Conservation (phyloP, 1,140 invertebrate genomes). For the Sminthurinus signatus region DNA sequence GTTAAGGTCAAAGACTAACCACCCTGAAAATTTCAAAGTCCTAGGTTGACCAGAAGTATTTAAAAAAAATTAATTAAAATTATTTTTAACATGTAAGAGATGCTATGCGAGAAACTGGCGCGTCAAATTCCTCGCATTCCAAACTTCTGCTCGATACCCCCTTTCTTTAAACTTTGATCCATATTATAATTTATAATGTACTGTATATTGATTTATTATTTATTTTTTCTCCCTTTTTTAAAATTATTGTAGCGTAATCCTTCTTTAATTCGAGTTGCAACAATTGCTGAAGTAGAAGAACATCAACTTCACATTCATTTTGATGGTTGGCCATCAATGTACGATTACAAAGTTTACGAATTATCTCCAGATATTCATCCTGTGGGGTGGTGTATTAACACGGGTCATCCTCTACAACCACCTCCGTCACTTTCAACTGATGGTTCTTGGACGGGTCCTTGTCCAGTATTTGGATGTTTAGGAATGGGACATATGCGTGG, state of each 20-base stretch:
- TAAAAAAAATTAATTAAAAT: no score
- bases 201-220: no score
- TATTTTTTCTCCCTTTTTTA: not conserved
- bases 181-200: no score
- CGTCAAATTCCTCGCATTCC: no score
- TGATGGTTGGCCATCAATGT: slow-evolving; percentile 81
- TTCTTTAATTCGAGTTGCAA: slow-evolving; percentile 75
- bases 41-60: no score
- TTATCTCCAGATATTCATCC: slow-evolving; percentile 86
- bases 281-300: slow-evolving; percentile 61
- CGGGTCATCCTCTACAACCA: slow-evolving; percentile 64
- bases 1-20: no score
- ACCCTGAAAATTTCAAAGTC: no score
- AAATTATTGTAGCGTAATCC: slow-evolving; percentile 55
- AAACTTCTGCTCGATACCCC: no score
- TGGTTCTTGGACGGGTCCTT: slow-evolving; percentile 44
- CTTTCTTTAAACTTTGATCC: no score
- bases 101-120: no score
- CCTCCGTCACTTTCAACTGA: slow-evolving; percentile 53
- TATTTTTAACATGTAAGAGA: no score
- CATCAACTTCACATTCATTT: slow-evolving; percentile 67
- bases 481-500: slow-evolving; percentile 72
- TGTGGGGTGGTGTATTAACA: slow-evolving; percentile 81
- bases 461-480: slow-evolving; percentile 67
- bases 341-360: slow-evolving; percentile 81